Evolutionary conservation across 2,888 invertebrate species (phyloP).

Genomic region (Pristionchus exspectatus): DNA sequence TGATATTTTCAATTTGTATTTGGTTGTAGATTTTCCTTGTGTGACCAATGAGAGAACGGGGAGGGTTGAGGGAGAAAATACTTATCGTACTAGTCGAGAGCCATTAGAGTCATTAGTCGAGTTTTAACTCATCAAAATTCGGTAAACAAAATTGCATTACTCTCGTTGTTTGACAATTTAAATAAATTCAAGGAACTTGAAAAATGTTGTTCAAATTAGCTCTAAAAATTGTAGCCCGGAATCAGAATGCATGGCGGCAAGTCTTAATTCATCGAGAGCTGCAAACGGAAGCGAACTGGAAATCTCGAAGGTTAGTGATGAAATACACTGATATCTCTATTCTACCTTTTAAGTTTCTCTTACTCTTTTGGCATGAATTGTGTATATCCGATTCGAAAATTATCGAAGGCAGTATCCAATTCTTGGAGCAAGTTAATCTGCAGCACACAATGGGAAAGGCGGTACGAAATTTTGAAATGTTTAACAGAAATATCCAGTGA

Average conservation of each 20-base stretch:
- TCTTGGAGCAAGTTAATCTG: constrained; percentile 17
- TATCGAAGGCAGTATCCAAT: not conserved
- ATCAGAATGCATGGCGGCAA: not conserved
- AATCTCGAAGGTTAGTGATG: not conserved
- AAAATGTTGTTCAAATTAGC: no score
- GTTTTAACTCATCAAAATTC: no score
- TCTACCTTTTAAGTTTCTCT: not conserved
- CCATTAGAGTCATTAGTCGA: no score
- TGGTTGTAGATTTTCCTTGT: not conserved
- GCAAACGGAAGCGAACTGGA: constrained; percentile 30
- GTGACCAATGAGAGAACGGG: no score
- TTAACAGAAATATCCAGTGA: not conserved
- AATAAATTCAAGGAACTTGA: no score
- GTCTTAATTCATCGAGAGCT: not conserved
- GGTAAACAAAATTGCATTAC: no score
- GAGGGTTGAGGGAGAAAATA: no score
- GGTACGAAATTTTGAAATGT: not conserved
- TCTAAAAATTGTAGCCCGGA: not conserved
- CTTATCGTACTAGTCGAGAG: no score
- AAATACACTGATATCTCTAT: not conserved
- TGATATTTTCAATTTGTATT: not conserved
- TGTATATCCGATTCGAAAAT: constrained; percentile 8
- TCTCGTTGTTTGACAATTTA: no score
- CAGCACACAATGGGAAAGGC: constrained; percentile 20
- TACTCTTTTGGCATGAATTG: constrained; percentile 20